Evolutionary conservation across 2,797 vertebrate species (phyloP).

Genomic region (Orestias chungarensis): DNA sequence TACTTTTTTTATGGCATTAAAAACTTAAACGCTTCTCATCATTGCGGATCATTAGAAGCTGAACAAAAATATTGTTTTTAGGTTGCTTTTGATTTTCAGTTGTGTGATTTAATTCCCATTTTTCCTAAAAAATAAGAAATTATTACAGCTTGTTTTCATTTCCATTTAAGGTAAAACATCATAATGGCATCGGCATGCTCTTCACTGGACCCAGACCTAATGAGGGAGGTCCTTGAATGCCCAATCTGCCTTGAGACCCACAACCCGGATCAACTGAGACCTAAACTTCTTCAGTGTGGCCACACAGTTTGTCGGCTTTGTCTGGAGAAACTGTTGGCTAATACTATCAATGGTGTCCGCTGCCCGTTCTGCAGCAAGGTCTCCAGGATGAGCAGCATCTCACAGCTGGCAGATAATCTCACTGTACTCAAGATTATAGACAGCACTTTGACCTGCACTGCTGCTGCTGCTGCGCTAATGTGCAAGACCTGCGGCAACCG

Average conservation of each 20-base stretch:
- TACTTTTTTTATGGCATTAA: not conserved
- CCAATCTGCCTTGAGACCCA: conserved; percentile 98
- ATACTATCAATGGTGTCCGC: conserved; percentile 94
- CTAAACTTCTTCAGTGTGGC: conserved; percentile 95
- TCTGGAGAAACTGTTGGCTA: conserved; percentile 94
- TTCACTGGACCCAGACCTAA: conserved; percentile 90
- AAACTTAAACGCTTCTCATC: not conserved
- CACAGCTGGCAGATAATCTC: conserved; percentile 93
- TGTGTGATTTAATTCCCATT: not conserved
- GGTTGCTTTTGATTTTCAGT: not conserved
- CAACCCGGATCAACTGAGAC: conserved; percentile 89
- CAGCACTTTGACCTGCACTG: conserved; percentile 84
- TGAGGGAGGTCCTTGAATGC: conserved; percentile 95
- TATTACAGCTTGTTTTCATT: not conserved
- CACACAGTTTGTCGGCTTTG: conserved; percentile 95
- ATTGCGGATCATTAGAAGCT: not conserved
- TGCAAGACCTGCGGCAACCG: conserved; percentile 90
- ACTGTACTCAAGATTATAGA: conserved; percentile 96
- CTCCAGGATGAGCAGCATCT: conserved; percentile 90
- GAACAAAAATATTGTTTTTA: not conserved
- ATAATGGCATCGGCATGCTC: conserved; percentile 85
- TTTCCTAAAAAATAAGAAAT: not conserved
- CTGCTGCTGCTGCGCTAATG: conserved; percentile 87
- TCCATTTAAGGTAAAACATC: conserved; percentile 25
- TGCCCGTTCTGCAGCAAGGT: conserved; percentile 97